Conservation (phyloP, 2,888 invertebrate species). For the Holacanthella duospinosa region DNA sequence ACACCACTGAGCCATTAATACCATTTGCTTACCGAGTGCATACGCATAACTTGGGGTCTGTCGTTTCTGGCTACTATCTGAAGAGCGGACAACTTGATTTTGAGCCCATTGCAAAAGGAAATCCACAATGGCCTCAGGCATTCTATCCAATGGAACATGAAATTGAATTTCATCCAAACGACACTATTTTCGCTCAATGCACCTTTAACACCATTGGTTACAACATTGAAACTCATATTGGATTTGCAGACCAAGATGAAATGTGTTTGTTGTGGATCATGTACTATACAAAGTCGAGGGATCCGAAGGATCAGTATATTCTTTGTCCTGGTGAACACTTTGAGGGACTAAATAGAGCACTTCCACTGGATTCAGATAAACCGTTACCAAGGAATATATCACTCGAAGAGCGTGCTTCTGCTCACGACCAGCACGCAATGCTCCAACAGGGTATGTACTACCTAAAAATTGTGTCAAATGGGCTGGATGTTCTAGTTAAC, state of each 20-base stretch:
- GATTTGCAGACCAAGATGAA: conserved; percentile 44
- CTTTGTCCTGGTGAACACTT: conserved; percentile 35
- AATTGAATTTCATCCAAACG: conserved; percentile 43
- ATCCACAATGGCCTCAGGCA: conserved; percentile 54
- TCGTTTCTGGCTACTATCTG: conserved; percentile 43
- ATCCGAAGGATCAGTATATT: conserved; percentile 32
- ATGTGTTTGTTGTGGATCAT: conserved; percentile 49
- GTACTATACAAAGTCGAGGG: conserved; percentile 43
- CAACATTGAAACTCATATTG: conserved; percentile 40
- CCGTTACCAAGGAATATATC: conserved; percentile 46
- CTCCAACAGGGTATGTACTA: no score
- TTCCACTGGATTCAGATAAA: conserved; percentile 42
- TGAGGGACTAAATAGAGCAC: conserved; percentile 35
- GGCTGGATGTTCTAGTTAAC: no score
- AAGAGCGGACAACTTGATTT: conserved; percentile 37
- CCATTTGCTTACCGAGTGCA: conserved; percentile 50
- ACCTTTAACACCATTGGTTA: conserved; percentile 46
- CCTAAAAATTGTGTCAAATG: no score
- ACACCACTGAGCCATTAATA: conserved; percentile 41
- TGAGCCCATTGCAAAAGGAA: conserved; percentile 46
- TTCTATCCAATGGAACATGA: conserved; percentile 46
- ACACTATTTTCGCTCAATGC: conserved; percentile 47
- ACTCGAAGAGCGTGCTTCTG: conserved; percentile 42
- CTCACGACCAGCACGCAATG: no score
- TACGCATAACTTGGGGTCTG: conserved; percentile 46